These are phyloP conservation scores for Lontra canadensis DNA, from an alignment of 2,113 vertebrate species.

Conservation along the genomic window DNA sequence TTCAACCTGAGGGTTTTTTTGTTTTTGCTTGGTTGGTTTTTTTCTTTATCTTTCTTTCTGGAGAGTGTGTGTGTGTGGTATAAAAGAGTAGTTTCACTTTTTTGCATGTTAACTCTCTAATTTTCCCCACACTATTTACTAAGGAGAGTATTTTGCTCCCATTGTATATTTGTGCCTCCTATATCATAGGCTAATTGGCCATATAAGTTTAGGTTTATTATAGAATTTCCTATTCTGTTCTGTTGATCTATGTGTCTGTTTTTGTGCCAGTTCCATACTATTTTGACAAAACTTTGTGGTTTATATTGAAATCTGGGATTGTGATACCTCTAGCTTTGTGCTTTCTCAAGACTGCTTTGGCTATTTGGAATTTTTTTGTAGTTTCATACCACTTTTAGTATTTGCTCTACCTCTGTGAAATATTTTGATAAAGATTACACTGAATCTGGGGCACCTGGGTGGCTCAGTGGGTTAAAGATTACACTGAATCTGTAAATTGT, in stretches of 20 bases:
- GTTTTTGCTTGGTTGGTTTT: neutral
- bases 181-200: neutral
- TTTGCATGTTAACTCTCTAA: neutral
- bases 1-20: neutral
- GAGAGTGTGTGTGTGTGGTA: neutral
- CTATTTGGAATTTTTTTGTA: neutral
- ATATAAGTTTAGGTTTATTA: neutral
- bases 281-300: neutral
- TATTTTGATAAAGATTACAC: neutral
- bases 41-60: no score
- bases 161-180: neutral
- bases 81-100: neutral
- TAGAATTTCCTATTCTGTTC: neutral
- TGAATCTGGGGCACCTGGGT: no score
- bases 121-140: neutral
- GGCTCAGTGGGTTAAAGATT: no score
- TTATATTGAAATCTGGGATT: neutral
- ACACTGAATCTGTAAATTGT: neutral
- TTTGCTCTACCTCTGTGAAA: neutral
- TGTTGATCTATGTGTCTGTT: neutral
- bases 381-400: neutral
- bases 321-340: neutral
- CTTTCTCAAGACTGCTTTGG: neutral
- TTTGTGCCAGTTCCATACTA: neutral
- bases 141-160: neutral